phyloP scores from a whole-genome alignment of 2,113 vertebrate genomes.

The Notothenia rossii region DNA sequence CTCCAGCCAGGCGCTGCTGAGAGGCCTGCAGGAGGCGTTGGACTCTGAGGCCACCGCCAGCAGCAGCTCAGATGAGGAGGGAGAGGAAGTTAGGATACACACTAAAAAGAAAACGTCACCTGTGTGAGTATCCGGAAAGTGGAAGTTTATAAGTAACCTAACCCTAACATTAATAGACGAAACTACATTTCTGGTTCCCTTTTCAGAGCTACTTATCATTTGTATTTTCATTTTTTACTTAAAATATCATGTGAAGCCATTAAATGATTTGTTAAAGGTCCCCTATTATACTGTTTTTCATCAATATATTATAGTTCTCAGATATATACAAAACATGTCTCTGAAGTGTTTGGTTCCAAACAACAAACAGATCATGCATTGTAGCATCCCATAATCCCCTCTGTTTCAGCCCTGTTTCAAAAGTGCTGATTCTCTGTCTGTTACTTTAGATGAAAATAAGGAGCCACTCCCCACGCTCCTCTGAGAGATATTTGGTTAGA shows the following conservation, averaged over 20 bases:
- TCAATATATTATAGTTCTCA: too few species aligned
- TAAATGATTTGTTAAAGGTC: background rate
- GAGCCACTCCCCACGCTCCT: too few species aligned
- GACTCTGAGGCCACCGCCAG: slow-evolving; percentile 94
- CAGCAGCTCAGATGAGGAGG: slow-evolving; percentile 95
- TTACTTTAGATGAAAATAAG: too few species aligned
- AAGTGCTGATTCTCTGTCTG: too few species aligned
- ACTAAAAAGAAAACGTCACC: slow-evolving; percentile 72
- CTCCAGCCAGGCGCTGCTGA: slow-evolving; percentile 83
- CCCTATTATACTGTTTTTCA: too few species aligned
- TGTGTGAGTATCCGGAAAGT: slow-evolving; percentile 84
- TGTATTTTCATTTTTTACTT: background rate
- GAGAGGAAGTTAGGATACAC: slow-evolving; percentile 66
- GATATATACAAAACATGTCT: too few species aligned
- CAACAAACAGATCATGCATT: too few species aligned
- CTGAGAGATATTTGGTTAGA: too few species aligned
- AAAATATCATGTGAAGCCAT: background rate
- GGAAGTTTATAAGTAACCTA: background rate
- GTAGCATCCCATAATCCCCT: too few species aligned
- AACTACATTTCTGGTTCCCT: background rate
- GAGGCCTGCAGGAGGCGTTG: slow-evolving; percentile 85
- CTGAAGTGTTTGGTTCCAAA: too few species aligned
- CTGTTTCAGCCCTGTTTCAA: too few species aligned
- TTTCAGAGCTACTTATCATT: background rate
- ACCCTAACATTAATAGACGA: background rate